Evolutionary conservation across 2,797 vertebrate genomes (phyloP), one percentile per base, ranked within the genome.

Genomic region (Silurus aristotelis): DNA sequence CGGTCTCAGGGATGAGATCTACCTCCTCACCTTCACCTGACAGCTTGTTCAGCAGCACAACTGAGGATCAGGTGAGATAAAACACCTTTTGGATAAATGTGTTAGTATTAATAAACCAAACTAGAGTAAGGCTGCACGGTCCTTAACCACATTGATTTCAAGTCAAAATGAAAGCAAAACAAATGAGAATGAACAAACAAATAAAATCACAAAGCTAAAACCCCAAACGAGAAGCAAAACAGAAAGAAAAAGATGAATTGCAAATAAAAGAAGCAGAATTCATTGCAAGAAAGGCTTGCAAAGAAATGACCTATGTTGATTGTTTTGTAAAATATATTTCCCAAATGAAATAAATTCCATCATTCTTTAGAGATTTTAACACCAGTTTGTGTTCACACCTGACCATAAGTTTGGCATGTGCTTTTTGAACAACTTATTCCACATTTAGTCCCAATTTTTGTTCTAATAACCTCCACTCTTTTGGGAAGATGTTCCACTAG

Each of bases 51-150:
- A 88, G 89, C 31, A 76, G 87, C 89, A 92, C 92, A 91, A 91
- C 87, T n/a, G 93, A 96, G 56, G 95, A 97, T 83, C 95, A 96
- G 96, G 98, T 95, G 94, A 93, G 94, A 19, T 5, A 27, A 73
- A 60, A n/a, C 20, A 68, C 17, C 56, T 43, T 60, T 58, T 58
- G 22, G 38, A 31, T 58, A 19, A 31, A 76, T 17, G 8, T 27
- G n/a, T 52, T n/a, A 27, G 15, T 31, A 58, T 9, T 2, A 61
- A 78, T 38, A 13, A 61, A 7, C 12, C 7, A 43, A 43, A n/a
- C 31, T n/a, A 43, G 31, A 63, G 31, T 61, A 63, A 63, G 43
- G 14, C 5, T 52, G 12, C 22, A 73, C 0, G 12, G 13, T 15
- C 71, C 13, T 73, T 73, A 73, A 52, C 13, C n/a, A 22, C 52